These are phyloP conservation scores for Campylomormyrus numenius DNA, from an alignment of 2,113 vertebrate genomes.

Conservation along the genomic window DNA sequence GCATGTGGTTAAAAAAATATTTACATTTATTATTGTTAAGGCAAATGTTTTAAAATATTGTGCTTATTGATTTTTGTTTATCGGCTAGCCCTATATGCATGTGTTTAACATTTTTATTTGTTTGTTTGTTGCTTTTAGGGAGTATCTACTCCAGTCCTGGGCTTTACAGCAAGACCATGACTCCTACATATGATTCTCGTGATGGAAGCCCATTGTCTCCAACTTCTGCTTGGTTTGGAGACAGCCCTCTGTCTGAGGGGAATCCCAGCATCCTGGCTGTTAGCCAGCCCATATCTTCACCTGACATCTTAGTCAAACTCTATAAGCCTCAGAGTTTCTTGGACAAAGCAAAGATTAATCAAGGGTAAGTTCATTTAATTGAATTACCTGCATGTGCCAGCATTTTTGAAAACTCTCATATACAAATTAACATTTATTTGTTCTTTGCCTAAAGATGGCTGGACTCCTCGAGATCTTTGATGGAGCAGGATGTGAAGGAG, in stretches of 20 bases:
- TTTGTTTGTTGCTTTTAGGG: conserved; percentile 57
- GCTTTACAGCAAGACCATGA: conserved; percentile 98
- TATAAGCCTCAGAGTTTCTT: conserved; percentile 95
- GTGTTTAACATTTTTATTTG: conserved; percentile 4
- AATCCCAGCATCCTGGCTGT: conserved; percentile 96
- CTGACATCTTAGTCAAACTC: conserved; percentile 87
- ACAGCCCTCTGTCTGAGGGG: conserved; percentile 93
- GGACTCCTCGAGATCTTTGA: conserved; percentile 93
- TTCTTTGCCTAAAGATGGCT: conserved; percentile 72
- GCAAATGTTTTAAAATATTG: background rate
- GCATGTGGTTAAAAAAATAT: background rate
- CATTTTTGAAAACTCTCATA: background rate
- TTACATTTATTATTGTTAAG: background rate
- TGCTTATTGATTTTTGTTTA: background rate
- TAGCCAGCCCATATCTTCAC: conserved; percentile 90
- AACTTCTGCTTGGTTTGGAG: conserved; percentile 95
- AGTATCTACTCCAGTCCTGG: conserved; percentile 98
- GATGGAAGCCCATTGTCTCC: conserved; percentile 95
- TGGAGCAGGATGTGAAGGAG: conserved; percentile 98
- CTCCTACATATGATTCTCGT: conserved; percentile 91
- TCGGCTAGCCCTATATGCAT: background rate
- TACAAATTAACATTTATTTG: background rate
- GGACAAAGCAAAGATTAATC: conserved; percentile 98
- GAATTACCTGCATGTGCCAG: background rate
- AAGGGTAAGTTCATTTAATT: conserved; percentile 72